phyloP scores from a whole-genome alignment of 2,113 vertebrate genomes.

The Prionailurus viverrinus region DNA sequence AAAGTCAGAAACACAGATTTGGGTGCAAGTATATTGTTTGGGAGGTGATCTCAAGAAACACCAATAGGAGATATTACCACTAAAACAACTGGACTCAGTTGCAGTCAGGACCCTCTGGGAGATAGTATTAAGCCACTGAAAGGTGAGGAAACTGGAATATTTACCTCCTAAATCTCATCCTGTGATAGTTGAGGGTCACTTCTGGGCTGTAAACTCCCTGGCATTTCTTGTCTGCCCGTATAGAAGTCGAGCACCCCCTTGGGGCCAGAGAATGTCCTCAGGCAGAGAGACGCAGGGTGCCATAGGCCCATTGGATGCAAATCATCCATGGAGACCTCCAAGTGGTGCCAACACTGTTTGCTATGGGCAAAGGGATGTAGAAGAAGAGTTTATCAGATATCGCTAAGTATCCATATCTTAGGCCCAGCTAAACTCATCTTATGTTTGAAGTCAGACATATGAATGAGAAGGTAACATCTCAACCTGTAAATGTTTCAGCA shows the following conservation, averaged over 20 bases:
- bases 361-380: not conserved
- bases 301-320: not conserved
- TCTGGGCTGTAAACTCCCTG: too few relatives aligned
- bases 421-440: not conserved
- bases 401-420: not conserved
- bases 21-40: not conserved
- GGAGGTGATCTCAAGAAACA: not conserved
- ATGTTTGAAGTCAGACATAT: not conserved
- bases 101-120: not conserved
- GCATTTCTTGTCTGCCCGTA: not conserved
- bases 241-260: not conserved
- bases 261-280: not conserved
- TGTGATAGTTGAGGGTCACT: not conserved
- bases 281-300: not conserved
- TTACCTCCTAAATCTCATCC: not conserved
- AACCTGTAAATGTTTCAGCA: not conserved
- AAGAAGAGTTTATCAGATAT: not conserved
- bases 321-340: not conserved
- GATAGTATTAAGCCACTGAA: not conserved
- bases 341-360: not conserved
- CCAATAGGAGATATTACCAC: not conserved
- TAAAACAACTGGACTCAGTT: not conserved
- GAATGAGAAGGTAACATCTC: conserved; percentile 21
- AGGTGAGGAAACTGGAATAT: not conserved
- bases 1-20: not conserved